Evolutionary conservation across 2,888 invertebrate species (phyloP).

Genomic region (Yponomeuta plumbellus): DNA sequence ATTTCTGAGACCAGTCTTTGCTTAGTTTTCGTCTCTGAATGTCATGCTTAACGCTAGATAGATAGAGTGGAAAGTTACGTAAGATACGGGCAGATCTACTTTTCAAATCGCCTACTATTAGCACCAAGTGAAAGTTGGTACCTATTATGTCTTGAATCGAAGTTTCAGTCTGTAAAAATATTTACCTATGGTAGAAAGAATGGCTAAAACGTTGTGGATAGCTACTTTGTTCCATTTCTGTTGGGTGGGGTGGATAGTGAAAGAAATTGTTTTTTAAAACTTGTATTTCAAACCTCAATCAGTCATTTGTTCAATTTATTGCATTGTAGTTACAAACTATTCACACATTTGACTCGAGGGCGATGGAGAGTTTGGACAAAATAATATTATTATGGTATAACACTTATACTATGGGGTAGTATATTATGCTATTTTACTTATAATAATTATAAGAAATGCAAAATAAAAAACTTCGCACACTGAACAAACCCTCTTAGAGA

Average conservation of each 20-base stretch:
- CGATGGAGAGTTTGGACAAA: not conserved
- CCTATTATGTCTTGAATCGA: too few relatives aligned
- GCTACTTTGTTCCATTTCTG: too few relatives aligned
- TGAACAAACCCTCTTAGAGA: not conserved
- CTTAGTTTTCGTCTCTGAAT: too few relatives aligned
- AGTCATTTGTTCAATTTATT: not conserved
- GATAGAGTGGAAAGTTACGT: too few relatives aligned
- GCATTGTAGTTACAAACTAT: not conserved
- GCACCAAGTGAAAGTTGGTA: too few relatives aligned
- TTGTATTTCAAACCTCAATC: slow-evolving; percentile 1
- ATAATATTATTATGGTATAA: not conserved
- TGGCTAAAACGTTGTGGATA: too few relatives aligned
- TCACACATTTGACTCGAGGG: not conserved
- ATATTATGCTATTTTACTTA: not conserved
- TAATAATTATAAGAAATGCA: not conserved
- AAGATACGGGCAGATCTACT: too few relatives aligned
- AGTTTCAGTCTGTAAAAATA: too few relatives aligned
- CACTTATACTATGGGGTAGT: not conserved
- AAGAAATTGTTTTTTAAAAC: not conserved
- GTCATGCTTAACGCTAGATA: too few relatives aligned
- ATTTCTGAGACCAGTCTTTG: too few relatives aligned
- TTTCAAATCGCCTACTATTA: too few relatives aligned
- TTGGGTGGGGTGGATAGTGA: not conserved
- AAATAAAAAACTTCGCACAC: not conserved
- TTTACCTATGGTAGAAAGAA: too few relatives aligned